Evolutionary conservation across 1,140 invertebrate species (phyloP).

Genomic region (Cotesia glomerata): DNA sequence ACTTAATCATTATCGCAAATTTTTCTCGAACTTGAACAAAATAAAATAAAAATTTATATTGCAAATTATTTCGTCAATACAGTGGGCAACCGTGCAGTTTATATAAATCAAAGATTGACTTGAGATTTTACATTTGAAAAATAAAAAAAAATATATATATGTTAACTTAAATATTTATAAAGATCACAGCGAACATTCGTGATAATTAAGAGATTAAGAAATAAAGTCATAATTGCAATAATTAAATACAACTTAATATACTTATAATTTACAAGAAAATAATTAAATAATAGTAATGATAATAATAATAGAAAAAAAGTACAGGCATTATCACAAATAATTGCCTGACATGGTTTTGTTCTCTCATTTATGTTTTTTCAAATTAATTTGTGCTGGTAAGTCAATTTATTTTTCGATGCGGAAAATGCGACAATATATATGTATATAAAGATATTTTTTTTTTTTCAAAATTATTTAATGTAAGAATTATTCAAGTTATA

Average conservation of each 20-base stretch:
- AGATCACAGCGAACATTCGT: slow-evolving; percentile 14
- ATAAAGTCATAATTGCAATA: slow-evolving; percentile 6
- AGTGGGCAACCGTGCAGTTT: too few species aligned
- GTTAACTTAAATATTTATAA: neutral
- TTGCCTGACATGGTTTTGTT: neutral
- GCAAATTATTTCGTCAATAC: too few species aligned
- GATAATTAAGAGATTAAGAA: slow-evolving; percentile 1
- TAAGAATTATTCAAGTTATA: neutral
- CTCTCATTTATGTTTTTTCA: neutral
- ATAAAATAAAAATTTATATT: neutral
- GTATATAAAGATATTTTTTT: too few species aligned
- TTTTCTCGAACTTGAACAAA: neutral
- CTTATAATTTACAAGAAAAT: neutral
- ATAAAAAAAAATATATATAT: neutral
- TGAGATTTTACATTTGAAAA: neutral
- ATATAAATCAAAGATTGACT: neutral
- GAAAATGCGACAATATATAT: neutral
- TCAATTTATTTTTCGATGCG: neutral
- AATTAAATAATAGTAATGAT: neutral
- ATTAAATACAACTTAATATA: neutral
- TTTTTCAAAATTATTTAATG: slow-evolving; percentile 10
- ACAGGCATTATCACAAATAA: neutral
- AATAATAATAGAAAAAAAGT: neutral
- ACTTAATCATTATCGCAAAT: too few species aligned
- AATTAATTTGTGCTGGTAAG: slow-evolving; percentile 9